phyloP scores from a whole-genome alignment of 2,888 invertebrate species.

The Lepidocyrtinus sp. region DNA sequence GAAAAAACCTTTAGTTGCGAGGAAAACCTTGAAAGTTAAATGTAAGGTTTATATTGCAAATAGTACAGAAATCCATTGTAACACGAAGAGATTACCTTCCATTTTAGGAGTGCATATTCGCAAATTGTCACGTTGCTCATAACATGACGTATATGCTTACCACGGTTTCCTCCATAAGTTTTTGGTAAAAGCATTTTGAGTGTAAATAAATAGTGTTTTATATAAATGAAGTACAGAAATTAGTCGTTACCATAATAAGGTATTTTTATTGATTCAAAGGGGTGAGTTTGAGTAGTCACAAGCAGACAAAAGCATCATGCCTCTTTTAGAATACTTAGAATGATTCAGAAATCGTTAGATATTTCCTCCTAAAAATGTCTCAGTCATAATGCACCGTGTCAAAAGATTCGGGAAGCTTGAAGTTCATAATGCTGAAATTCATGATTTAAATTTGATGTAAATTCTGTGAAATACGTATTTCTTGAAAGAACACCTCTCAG shows the following conservation, averaged over 20 bases:
- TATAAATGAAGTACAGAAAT: too few species aligned
- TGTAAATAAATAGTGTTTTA: too few species aligned
- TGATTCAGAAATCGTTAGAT: too few species aligned
- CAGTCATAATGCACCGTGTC: not conserved
- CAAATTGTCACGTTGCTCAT: not conserved
- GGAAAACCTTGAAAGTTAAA: constrained; percentile 83
- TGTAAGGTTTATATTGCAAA: constrained; percentile 79
- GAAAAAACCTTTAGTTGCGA: constrained; percentile 84
- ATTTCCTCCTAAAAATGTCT: not conserved
- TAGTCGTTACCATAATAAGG: too few species aligned
- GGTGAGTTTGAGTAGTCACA: too few species aligned
- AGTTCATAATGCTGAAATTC: not conserved
- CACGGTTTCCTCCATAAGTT: too few species aligned
- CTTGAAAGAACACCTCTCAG: too few species aligned
- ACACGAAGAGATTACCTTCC: not conserved
- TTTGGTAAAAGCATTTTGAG: too few species aligned
- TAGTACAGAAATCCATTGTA: not conserved
- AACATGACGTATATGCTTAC: too few species aligned
- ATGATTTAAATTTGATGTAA: not conserved
- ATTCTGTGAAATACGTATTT: too few species aligned
- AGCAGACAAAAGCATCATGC: not conserved
- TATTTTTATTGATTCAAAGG: too few species aligned
- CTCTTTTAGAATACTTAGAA: not conserved
- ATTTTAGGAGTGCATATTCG: not conserved
- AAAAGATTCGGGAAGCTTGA: not conserved